These are phyloP conservation scores for Perodicticus potto DNA, from an alignment of 2,797 vertebrate species.

Conservation along the genomic window DNA sequence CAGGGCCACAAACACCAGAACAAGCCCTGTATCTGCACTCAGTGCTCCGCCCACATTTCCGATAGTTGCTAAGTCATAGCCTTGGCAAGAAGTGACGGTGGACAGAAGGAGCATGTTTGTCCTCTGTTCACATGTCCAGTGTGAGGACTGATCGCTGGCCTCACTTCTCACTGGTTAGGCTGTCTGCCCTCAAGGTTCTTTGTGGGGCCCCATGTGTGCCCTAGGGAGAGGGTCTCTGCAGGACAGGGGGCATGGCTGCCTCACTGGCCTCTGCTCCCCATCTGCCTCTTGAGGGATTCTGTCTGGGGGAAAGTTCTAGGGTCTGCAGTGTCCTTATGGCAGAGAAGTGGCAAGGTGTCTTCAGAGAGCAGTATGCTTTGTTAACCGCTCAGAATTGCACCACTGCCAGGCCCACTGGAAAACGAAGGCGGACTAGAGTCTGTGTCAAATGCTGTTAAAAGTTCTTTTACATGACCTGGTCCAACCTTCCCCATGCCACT, in stretches of 20 bases:
- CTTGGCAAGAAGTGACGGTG: neutral
- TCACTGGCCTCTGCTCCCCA: neutral
- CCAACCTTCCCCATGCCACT: neutral
- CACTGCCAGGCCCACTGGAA: neutral
- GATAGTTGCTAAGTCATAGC: neutral
- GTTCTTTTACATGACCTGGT: neutral
- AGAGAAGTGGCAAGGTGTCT: no score
- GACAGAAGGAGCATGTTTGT: neutral
- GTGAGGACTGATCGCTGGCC: neutral
- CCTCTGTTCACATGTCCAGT: neutral
- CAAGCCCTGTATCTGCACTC: neutral
- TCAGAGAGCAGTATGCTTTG: neutral
- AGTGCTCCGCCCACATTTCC: neutral
- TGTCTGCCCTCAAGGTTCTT: neutral
- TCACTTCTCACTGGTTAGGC: neutral
- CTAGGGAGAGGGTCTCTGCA: neutral
- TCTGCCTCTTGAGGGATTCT: neutral
- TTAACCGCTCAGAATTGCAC: accelerated
- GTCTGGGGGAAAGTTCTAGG: no score
- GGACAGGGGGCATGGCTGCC: neutral
- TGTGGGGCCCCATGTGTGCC: neutral
- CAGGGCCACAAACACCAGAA: neutral
- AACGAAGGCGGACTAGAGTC: neutral
- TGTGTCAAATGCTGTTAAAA: neutral
- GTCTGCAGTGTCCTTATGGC: neutral